Percentiles rank a stretch among this genome's conserved stretches.
phyloP scores from a whole-genome alignment of 1,140 invertebrate genomes.

The Papilio glaucus region DNA sequence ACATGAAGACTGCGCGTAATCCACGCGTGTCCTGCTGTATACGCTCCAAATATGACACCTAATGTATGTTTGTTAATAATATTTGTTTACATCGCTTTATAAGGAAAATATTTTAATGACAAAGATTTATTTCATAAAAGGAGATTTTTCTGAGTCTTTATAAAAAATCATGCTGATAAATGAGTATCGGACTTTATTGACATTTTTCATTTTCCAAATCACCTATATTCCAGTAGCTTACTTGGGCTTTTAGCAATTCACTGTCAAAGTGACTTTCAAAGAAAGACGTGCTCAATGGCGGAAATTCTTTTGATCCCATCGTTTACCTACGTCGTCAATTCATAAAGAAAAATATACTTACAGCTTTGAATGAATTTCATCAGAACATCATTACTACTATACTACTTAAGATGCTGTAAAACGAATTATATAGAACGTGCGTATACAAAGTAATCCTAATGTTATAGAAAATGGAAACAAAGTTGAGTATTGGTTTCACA shows the following conservation, averaged over 20 bases:
- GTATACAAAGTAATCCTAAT: too few species aligned
- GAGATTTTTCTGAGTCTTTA: too few species aligned
- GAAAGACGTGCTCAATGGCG: slow-evolving; percentile 9
- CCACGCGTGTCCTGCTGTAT: too few species aligned
- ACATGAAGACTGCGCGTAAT: too few species aligned
- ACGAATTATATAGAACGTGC: too few species aligned
- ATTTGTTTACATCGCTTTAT: too few species aligned
- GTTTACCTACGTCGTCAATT: not conserved
- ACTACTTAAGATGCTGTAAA: not conserved
- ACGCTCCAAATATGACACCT: too few species aligned
- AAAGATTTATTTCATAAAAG: too few species aligned
- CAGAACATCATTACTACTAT: not conserved
- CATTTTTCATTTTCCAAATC: not conserved
- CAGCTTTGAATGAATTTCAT: not conserved
- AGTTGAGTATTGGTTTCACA: too few species aligned
- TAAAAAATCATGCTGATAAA: not conserved
- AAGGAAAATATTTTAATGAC: too few species aligned
- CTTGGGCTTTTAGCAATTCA: not conserved
- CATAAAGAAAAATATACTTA: slow-evolving; percentile 12
- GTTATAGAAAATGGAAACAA: too few species aligned
- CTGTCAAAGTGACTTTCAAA: slow-evolving; percentile 5
- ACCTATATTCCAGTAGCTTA: not conserved
- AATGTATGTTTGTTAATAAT: too few species aligned
- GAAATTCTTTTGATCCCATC: slow-evolving; percentile 10
- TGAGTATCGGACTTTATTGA: not conserved